Conservation (phyloP, 2,113 vertebrate genomes). For the Python bivittatus region DNA sequence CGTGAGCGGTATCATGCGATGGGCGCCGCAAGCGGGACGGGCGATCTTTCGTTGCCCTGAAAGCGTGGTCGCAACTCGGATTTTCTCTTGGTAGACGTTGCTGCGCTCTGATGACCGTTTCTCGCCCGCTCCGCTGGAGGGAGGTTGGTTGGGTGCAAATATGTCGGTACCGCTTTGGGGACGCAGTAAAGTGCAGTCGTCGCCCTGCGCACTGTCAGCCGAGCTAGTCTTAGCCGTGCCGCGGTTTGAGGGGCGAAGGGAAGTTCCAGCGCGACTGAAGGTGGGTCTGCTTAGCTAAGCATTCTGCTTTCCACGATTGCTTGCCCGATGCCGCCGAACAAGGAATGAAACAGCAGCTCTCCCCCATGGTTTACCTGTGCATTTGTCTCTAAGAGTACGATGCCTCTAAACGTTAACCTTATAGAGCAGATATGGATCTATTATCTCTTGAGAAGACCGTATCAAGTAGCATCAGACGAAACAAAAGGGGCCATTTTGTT, state of each 20-base stretch:
- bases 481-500: background rate
- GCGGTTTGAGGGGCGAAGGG: background rate
- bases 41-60: background rate
- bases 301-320: background rate
- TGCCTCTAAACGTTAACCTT: background rate
- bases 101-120: background rate
- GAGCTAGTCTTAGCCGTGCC: background rate
- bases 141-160: background rate
- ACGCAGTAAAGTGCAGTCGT: background rate
- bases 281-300: background rate
- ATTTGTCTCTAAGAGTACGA: background rate
- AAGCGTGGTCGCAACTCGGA: background rate
- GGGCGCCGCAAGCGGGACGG: fast-evolving
- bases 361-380: background rate
- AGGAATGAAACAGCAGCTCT: background rate
- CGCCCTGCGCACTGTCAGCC: background rate
- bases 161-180: background rate
- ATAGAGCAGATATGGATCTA: background rate
- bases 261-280: background rate
- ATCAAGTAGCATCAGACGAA: no score
- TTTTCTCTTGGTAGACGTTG: background rate
- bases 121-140: background rate
- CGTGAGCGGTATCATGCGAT: no score
- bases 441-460: background rate
- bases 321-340: background rate